Conservation (phyloP, 2,888 invertebrate species). For the Meandrusa payeni region DNA sequence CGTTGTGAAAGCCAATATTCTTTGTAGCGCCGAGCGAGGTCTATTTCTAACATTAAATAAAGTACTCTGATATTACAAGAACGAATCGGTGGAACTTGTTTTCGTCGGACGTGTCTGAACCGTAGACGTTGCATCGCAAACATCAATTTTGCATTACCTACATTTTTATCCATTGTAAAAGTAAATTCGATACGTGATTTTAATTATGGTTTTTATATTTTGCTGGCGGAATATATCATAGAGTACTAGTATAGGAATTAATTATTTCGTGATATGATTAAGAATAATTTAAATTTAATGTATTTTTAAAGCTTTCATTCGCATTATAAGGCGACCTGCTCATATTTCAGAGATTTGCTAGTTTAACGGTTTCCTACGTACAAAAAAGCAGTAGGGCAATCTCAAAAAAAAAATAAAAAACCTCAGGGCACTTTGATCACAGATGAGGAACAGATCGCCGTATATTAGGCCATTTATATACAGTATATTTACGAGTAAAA, state of each 20-base stretch:
- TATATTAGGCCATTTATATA: too few relatives aligned
- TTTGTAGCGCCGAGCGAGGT: slow-evolving; percentile 71
- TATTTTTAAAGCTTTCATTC: neutral
- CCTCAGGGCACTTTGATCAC: too few relatives aligned
- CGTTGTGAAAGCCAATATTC: slow-evolving; percentile 80
- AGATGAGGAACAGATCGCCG: too few relatives aligned
- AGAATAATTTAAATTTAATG: neutral
- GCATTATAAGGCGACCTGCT: too few relatives aligned
- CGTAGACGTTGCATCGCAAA: slow-evolving; percentile 58
- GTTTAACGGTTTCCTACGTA: too few relatives aligned
- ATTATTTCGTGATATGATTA: neutral
- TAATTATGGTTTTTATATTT: slow-evolving; percentile 27
- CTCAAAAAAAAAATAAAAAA: too few relatives aligned
- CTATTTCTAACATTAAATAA: slow-evolving; percentile 79
- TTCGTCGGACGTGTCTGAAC: slow-evolving; percentile 62
- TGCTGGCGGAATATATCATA: neutral
- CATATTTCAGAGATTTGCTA: too few relatives aligned
- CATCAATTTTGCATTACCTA: slow-evolving; percentile 58
- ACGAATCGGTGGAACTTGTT: slow-evolving; percentile 73
- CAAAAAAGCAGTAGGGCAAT: too few relatives aligned
- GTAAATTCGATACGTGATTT: slow-evolving; percentile 34
- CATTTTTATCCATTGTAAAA: slow-evolving; percentile 39
- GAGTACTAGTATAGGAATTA: neutral
- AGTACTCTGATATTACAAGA: slow-evolving; percentile 78
- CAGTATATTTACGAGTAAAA: too few relatives aligned